Percentiles rank a stretch among this genome's conserved stretches.
These are phyloP conservation scores for Hipparchia sbordonii DNA, from an alignment of 2,888 invertebrate species.

Conservation along the genomic window DNA sequence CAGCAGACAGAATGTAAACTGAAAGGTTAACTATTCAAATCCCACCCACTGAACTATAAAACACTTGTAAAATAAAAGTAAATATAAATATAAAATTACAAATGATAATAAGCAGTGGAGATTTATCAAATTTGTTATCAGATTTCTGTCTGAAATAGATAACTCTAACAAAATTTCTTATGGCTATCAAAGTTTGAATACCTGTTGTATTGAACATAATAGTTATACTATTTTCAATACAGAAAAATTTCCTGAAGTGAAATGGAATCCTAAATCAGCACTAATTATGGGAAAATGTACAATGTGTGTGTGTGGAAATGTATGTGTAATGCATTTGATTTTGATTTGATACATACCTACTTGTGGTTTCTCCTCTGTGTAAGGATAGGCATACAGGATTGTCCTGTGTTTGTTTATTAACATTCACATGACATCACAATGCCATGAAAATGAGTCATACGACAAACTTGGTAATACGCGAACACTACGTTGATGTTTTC, in stretches of 20 bases:
- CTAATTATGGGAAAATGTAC: not conserved
- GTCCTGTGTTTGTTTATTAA: conserved; percentile 58
- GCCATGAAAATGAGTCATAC: conserved; percentile 69
- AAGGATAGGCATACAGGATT: conserved; percentile 22
- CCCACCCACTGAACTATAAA: too few species aligned
- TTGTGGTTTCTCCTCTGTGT: not conserved
- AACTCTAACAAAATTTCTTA: not conserved
- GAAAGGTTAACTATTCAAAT: too few species aligned
- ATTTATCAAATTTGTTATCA: conserved; percentile 18
- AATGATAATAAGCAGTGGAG: not conserved
- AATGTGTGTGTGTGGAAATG: too few species aligned
- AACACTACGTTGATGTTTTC: conserved; percentile 43
- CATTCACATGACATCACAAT: conserved; percentile 74
- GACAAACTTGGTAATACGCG: conserved; percentile 43
- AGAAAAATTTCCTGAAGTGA: not conserved
- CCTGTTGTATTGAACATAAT: too few species aligned
- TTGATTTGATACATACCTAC: not conserved
- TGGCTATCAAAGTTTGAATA: not conserved
- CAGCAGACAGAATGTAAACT: too few species aligned
- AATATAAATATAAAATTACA: not conserved
- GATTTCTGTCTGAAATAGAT: not conserved
- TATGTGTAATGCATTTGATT: not conserved
- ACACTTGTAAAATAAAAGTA: not conserved
- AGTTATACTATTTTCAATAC: not conserved
- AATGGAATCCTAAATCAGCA: not conserved